phyloP scores from a whole-genome alignment of 2,113 vertebrate species.

The Isurus oxyrinchus region DNA sequence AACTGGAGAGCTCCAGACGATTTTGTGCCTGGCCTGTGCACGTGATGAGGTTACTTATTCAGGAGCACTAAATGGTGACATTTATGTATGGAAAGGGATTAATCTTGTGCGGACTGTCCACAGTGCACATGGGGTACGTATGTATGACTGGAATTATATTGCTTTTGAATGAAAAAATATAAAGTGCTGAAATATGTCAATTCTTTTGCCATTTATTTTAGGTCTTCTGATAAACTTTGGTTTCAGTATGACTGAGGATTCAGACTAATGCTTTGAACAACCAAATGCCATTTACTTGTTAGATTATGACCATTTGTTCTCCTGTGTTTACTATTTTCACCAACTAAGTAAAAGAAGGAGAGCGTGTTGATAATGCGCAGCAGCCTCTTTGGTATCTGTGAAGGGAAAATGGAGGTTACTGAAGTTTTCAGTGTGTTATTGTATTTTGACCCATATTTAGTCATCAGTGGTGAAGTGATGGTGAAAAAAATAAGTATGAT shows the following conservation, averaged over 20 bases:
- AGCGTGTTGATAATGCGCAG: not conserved
- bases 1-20: constrained; percentile 95
- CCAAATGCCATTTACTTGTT: not conserved
- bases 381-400: not conserved
- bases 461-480: not conserved
- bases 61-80: constrained; percentile 90
- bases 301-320: not conserved
- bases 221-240: not conserved
- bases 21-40: constrained; percentile 91
- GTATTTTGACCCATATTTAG: not conserved
- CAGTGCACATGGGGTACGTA: constrained; percentile 88
- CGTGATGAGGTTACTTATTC: constrained; percentile 94
- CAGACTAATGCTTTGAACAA: not conserved
- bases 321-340: not conserved
- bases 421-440: not conserved
- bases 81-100: constrained; percentile 96
- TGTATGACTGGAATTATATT: not conserved
- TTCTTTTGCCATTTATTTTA: not conserved
- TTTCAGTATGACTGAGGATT: not conserved
- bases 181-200: not conserved
- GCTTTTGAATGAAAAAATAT: not conserved
- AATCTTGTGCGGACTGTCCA: constrained; percentile 87
- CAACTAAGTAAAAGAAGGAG: not conserved
- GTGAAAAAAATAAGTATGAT: not conserved
- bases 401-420: not conserved